Evolutionary conservation across 2,797 vertebrate species (phyloP).

Genomic region (Cuniculus paca): DNA sequence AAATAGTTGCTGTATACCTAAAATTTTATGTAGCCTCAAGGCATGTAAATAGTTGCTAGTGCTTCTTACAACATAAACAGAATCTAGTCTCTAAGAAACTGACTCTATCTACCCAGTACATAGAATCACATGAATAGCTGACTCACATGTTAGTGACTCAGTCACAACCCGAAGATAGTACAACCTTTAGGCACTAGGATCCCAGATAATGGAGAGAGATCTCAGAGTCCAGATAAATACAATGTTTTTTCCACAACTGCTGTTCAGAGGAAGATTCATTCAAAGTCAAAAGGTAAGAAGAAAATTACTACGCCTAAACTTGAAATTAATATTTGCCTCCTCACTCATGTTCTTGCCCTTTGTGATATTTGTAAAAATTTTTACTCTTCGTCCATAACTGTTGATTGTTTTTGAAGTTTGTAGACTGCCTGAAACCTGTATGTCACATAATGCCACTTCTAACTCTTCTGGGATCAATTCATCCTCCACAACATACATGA

Average conservation of each 20-base stretch:
- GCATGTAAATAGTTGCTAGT: not conserved
- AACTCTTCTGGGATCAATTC: not conserved
- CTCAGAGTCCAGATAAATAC: not conserved
- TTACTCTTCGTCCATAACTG: not conserved
- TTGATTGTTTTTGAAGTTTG: conserved; percentile 3
- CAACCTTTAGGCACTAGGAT: not conserved
- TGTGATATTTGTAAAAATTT: not conserved
- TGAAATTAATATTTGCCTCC: not conserved
- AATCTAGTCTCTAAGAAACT: not conserved
- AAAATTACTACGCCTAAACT: conserved; percentile 25
- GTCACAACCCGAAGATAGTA: not conserved
- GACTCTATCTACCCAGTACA: not conserved
- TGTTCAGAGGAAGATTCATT: not conserved
- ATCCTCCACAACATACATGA: not conserved
- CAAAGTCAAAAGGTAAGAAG: not conserved
- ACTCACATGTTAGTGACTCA: not conserved
- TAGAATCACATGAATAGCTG: not conserved
- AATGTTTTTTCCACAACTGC: not conserved
- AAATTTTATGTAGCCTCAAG: not conserved
- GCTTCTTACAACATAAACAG: not conserved
- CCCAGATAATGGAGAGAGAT: not conserved
- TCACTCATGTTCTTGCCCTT: not conserved
- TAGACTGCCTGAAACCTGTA: not conserved
- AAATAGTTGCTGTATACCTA: not conserved
- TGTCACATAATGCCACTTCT: not conserved